Percentiles rank a stretch among this genome's conserved stretches.
These are phyloP conservation scores for Noctua comes DNA, from an alignment of 2,888 invertebrate genomes.

Conservation along the genomic window DNA sequence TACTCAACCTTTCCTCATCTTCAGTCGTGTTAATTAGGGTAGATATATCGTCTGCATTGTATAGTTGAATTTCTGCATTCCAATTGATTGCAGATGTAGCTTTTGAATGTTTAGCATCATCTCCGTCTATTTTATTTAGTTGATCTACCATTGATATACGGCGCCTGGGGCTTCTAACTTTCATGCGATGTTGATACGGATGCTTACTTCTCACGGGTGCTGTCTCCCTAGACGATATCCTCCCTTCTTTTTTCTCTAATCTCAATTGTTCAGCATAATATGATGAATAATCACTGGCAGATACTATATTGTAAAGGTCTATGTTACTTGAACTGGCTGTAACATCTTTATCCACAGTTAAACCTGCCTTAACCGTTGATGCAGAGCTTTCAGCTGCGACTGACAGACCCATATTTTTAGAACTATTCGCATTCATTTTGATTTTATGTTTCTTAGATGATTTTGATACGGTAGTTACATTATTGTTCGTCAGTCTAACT, in stretches of 20 bases:
- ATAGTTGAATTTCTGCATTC: slow-evolving; percentile 70
- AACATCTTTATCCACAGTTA: slow-evolving; percentile 76
- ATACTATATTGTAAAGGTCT: slow-evolving; percentile 69
- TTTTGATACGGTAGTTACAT: slow-evolving; percentile 56
- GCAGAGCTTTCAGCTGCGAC: slow-evolving; percentile 71
- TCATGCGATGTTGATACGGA: slow-evolving; percentile 79
- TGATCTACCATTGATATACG: slow-evolving; percentile 69
- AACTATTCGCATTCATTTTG: slow-evolving; percentile 72
- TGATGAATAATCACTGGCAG: slow-evolving; percentile 38
- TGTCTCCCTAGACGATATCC: slow-evolving; percentile 64
- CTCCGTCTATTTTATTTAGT: slow-evolving; percentile 61
- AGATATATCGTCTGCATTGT: slow-evolving; percentile 55
- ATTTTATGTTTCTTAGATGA: slow-evolving; percentile 67
- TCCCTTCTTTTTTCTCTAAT: slow-evolving; percentile 52
- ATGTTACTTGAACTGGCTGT: slow-evolving; percentile 79
- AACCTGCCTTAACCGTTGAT: slow-evolving; percentile 53
- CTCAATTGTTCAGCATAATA: slow-evolving; percentile 37
- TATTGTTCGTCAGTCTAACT: slow-evolving; percentile 59
- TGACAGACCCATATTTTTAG: slow-evolving; percentile 70
- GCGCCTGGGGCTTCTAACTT: slow-evolving; percentile 84
- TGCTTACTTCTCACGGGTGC: slow-evolving; percentile 70
- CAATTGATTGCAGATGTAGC: slow-evolving; percentile 75
- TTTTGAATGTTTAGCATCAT: slow-evolving; percentile 59
- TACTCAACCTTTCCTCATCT: slow-evolving; percentile 75
- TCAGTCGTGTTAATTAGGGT: slow-evolving; percentile 61